phyloP scores from a whole-genome alignment of 2,888 invertebrate genomes.

The Sesia apiformis region DNA sequence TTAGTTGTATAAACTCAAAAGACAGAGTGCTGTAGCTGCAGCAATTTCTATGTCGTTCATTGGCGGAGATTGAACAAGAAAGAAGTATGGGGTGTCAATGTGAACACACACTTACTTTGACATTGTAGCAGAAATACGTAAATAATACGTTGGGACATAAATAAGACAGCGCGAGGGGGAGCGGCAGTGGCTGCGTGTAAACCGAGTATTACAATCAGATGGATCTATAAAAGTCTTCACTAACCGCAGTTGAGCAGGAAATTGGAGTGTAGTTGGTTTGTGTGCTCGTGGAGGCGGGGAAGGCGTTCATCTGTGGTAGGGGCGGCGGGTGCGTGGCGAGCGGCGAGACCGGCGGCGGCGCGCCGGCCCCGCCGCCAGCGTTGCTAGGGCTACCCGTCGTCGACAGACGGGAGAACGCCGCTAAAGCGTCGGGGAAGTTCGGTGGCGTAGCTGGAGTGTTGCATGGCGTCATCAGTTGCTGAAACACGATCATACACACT shows the following conservation, averaged over 20 bases:
- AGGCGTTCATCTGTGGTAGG: slow-evolving; percentile 45
- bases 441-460: slow-evolving; percentile 96
- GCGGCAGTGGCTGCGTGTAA: too few relatives aligned
- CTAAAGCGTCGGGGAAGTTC: slow-evolving; percentile 92
- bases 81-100: too few relatives aligned
- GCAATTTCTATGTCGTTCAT: too few relatives aligned
- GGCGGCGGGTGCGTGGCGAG: slow-evolving; percentile 55
- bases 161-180: too few relatives aligned
- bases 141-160: too few relatives aligned
- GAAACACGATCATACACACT: slow-evolving; percentile 15
- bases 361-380: slow-evolving; percentile 35
- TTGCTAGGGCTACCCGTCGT: slow-evolving; percentile 75
- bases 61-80: too few relatives aligned
- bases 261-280: slow-evolving; percentile 56
- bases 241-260: slow-evolving; percentile 67
- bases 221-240: slow-evolving; percentile 12
- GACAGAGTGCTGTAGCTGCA: too few relatives aligned
- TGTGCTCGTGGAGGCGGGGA: slow-evolving; percentile 45
- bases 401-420: slow-evolving; percentile 91
- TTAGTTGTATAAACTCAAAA: too few relatives aligned
- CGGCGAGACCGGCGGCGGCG: slow-evolving; percentile 54
- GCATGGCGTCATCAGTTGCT: slow-evolving; percentile 91
- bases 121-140: too few relatives aligned
- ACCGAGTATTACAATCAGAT: too few relatives aligned
- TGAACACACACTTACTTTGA: too few relatives aligned